Conservation (phyloP, 2,113 vertebrate species). For the Petrocephalus zakoni region DNA sequence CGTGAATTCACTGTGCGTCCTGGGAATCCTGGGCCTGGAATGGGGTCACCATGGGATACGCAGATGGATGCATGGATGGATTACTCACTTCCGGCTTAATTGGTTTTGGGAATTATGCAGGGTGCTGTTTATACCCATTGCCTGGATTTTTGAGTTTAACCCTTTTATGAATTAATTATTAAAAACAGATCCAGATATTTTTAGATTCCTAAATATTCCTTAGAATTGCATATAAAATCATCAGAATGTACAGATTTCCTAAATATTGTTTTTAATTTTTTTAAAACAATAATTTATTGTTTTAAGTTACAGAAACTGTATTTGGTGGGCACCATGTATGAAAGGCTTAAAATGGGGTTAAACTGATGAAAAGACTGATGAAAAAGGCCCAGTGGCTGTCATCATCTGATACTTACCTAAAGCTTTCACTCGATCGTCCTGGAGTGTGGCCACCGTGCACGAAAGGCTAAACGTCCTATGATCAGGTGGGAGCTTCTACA, state of each 20-base stretch:
- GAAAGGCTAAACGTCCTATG: not conserved
- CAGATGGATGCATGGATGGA: not conserved
- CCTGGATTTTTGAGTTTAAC: not conserved
- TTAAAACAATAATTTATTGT: no score
- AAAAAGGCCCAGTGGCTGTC: no score
- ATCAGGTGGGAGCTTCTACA: not conserved
- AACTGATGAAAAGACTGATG: no score
- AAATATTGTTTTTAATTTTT: no score
- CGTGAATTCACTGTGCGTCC: not conserved
- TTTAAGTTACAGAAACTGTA: no score
- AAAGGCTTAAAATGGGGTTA: no score
- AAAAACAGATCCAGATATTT: not conserved
- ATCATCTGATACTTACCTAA: no score
- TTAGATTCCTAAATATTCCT: not conserved
- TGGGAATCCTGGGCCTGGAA: not conserved
- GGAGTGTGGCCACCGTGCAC: no score
- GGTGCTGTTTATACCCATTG: not conserved
- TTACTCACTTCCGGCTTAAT: not conserved
- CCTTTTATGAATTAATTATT: not conserved
- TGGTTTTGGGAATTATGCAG: not conserved
- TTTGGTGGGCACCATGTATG: no score
- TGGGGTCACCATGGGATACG: not conserved
- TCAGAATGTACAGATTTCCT: not conserved
- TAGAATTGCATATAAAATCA: not conserved
- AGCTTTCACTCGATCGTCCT: no score